Evolutionary conservation across 2,888 invertebrate species (phyloP), one percentile per base, ranked within the genome.

Genomic region (Lasioglossum figueresi): DNA sequence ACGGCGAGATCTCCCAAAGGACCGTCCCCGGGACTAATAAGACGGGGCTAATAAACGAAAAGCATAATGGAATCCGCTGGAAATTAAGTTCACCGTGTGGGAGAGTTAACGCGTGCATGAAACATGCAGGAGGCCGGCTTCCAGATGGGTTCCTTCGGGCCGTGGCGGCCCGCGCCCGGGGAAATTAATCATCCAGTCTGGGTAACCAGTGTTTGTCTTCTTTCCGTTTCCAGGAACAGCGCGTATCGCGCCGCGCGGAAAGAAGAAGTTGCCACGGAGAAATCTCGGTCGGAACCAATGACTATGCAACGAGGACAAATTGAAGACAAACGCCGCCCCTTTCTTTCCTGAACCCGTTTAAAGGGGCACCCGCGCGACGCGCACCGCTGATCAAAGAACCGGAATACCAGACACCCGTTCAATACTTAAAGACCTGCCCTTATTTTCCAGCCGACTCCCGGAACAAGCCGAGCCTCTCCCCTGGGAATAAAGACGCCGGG

Each of bases 61-160:
- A 63, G 88, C 85, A 89, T 90, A 91, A 92, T 91, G 88, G 89
- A 91, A 91, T 91, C 87, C 86, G 87, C 80, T 88, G 84, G 82
- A 90, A 93, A 93, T 92, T 91, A 92, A 92, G 92, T 93, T 91
- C 88, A 79, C 88, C 87, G 88, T 75, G 88, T 82, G 86, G 63
- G 87, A 86, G 88, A 89, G 89, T 90, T 92, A 91, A 91, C 89
- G 91, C 84, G 83, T 82, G 86, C 89, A 91, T 93, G 89, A 92
- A 93, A 91, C 92, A 93, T 92, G 90, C 92, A 92, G 78, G 77
- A 27, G 63, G 66, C 76, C 83, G 73, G 83, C 81, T 89, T 82
- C 80, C 84, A 76, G 82, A 74, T 73, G 68, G 85, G 86, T 80
- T 81, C 82, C 83, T 27, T 59, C 59, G 48, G 48, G 48, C 8